Conservation (phyloP, 2,113 vertebrate species). For the Etia nguti region DNA sequence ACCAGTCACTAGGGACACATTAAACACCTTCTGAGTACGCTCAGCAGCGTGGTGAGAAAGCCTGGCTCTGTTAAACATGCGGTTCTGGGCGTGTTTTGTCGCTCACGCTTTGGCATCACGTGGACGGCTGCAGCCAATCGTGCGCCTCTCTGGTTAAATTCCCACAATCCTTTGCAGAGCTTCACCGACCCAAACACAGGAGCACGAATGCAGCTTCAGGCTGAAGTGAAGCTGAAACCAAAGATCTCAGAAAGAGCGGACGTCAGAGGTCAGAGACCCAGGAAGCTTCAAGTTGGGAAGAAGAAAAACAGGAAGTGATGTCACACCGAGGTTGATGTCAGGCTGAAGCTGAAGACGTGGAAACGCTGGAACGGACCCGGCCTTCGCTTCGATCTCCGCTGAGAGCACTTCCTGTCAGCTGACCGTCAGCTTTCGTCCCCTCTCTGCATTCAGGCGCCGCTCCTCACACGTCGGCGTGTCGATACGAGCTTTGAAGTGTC, state of each 20-base stretch:
- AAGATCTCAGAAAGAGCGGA: background rate
- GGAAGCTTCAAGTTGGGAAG: background rate
- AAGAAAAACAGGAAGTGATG: background rate
- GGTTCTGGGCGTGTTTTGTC: background rate
- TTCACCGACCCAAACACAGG: background rate
- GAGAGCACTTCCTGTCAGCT: background rate
- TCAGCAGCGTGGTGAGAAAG: no score
- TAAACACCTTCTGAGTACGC: no score
- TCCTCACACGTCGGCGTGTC: background rate
- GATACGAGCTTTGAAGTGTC: background rate
- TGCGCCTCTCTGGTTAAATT: background rate
- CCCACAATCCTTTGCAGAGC: background rate
- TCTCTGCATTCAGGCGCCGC: background rate
- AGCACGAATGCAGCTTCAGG: accelerated
- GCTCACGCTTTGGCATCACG: background rate
- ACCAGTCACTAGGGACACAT: no score
- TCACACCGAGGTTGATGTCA: background rate
- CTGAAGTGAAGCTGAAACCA: background rate
- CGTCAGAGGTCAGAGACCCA: background rate
- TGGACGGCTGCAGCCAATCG: background rate
- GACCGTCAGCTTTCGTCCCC: background rate
- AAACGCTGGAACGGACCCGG: background rate
- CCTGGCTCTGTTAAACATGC: no score
- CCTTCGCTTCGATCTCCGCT: background rate
- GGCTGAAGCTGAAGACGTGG: background rate